phyloP scores from a whole-genome alignment of 2,888 invertebrate genomes.

The Rhingia campestris region DNA sequence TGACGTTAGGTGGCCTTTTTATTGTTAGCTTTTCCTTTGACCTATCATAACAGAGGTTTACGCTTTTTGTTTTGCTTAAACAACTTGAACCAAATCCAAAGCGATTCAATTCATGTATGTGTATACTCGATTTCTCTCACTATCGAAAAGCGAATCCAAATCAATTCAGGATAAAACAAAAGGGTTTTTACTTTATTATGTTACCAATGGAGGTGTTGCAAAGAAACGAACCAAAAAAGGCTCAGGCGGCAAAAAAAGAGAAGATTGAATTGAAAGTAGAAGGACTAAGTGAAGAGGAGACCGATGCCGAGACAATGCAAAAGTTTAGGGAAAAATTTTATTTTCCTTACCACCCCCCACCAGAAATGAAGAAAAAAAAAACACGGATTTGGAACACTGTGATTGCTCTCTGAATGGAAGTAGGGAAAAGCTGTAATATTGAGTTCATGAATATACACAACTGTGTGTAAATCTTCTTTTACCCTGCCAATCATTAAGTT shows the following conservation, averaged over 20 bases:
- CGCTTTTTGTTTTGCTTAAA: constrained; percentile 26
- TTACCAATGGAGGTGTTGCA: constrained; percentile 58
- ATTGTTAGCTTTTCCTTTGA: constrained; percentile 51
- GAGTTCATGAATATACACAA: constrained; percentile 27
- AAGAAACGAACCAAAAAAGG: constrained; percentile 34
- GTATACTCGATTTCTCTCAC: constrained; percentile 28
- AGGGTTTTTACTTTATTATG: constrained; percentile 66
- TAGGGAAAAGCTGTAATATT: constrained; percentile 38
- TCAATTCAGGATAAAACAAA: constrained; percentile 66
- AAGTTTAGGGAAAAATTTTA: constrained; percentile 40
- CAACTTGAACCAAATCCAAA: constrained; percentile 51
- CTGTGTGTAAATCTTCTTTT: constrained; percentile 44
- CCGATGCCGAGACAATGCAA: constrained; percentile 58
- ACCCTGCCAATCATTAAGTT: constrained; percentile 46
- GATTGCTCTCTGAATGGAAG: constrained; percentile 8
- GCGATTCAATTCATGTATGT: constrained; percentile 19
- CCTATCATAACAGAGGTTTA: constrained; percentile 37
- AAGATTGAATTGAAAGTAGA: constrained; percentile 54
- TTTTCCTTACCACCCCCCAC: constrained; percentile 1
- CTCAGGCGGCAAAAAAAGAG: constrained; percentile 6
- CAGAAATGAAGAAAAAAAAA: constrained; percentile 14
- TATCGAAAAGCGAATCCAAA: constrained; percentile 36
- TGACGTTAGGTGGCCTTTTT: constrained; percentile 46
- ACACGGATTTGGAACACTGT: constrained; percentile 31
- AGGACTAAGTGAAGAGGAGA: constrained; percentile 62